These are phyloP conservation scores for Pseudomyrmex dendroicus DNA, from an alignment of 1,140 invertebrate species.

Conservation along the genomic window DNA sequence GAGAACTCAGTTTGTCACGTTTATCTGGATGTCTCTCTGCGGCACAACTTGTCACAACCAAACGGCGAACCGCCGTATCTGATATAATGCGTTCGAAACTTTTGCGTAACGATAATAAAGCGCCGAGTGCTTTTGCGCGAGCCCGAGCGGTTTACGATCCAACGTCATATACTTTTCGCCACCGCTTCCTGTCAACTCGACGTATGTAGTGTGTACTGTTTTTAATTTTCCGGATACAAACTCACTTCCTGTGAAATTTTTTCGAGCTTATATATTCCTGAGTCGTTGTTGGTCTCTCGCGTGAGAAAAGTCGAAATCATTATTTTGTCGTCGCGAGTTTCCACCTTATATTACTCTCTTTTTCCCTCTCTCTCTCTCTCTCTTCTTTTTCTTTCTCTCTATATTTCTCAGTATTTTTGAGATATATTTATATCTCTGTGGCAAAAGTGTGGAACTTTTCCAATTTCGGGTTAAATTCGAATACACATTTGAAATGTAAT, in stretches of 20 bases:
- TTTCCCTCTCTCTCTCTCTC: background rate
- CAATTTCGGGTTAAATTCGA: background rate
- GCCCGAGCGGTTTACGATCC: conserved; percentile 14
- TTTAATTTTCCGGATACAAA: conserved; percentile 45
- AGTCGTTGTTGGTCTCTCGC: background rate
- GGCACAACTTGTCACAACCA: conserved; percentile 41
- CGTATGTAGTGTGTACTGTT: background rate
- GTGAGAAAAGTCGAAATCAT: conserved; percentile 37
- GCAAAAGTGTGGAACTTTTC: background rate
- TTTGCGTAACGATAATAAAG: conserved; percentile 45
- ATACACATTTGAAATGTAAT: background rate
- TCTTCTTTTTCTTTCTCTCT: background rate
- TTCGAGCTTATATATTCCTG: conserved; percentile 14
- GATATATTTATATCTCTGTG: background rate
- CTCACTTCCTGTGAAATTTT: conserved; percentile 40
- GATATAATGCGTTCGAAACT: conserved; percentile 42
- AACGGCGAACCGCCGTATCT: conserved; percentile 25
- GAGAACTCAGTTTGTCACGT: conserved; percentile 39
- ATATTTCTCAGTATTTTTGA: background rate
- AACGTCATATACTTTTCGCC: background rate
- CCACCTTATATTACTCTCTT: background rate
- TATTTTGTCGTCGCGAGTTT: conserved; percentile 13
- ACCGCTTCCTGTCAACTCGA: background rate
- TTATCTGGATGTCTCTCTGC: background rate
- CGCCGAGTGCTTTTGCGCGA: background rate